A percentile compares a stretch with the other conserved stretches of the same genome.
These are phyloP conservation scores for Heteromyza rotundicornis DNA, from an alignment of 2,888 invertebrate genomes.

Conservation along the genomic window DNA sequence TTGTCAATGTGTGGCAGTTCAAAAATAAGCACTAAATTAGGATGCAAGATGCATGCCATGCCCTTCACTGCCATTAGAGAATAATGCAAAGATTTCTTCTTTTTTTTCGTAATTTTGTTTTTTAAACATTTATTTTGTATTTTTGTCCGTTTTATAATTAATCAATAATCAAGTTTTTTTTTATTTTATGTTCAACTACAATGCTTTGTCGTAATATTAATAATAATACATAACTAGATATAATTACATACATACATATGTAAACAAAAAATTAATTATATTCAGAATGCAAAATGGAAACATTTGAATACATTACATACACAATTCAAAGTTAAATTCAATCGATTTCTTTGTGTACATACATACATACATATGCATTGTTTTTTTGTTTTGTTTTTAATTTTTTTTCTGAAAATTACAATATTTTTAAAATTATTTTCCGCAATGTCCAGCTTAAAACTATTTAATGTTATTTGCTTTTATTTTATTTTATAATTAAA, in stretches of 20 bases:
- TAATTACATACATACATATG: neutral
- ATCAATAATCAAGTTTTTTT: constrained; percentile 9
- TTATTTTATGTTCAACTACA: constrained; percentile 6
- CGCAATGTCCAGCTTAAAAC: constrained; percentile 21
- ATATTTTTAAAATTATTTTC: constrained; percentile 19
- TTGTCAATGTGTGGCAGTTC: constrained; percentile 63
- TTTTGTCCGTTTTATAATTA: constrained; percentile 13
- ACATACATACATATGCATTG: neutral
- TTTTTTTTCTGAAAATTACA: constrained; percentile 8
- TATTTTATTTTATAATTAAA: neutral
- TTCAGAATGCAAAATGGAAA: constrained; percentile 19
- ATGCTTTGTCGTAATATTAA: constrained; percentile 3
- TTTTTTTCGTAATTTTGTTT: constrained; percentile 17
- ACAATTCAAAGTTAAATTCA: neutral
- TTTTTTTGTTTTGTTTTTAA: constrained; percentile 7
- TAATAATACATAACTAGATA: constrained; percentile 3
- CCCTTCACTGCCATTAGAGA: too few species aligned
- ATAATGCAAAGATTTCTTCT: constrained; percentile 46
- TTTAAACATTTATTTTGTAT: constrained; percentile 5
- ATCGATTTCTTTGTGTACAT: too few species aligned
- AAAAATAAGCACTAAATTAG: too few species aligned
- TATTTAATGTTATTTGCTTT: constrained; percentile 12
- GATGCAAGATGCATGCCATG: too few species aligned
- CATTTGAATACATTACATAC: constrained; percentile 7
- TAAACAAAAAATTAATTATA: neutral